Conservation (phyloP, 2,113 vertebrate species). For the Rafetus swinhoei region DNA sequence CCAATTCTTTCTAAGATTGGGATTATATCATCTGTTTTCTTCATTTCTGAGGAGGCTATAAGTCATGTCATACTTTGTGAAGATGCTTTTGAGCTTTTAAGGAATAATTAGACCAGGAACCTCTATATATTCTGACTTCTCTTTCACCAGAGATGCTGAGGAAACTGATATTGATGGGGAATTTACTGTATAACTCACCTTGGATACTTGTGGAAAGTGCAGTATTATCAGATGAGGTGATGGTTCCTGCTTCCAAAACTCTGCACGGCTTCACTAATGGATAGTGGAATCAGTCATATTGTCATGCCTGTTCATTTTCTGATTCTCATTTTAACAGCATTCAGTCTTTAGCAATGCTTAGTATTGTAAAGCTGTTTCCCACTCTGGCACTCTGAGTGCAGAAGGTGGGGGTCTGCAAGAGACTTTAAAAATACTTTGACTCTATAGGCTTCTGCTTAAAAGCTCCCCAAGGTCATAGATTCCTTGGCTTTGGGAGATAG, state of each 20-base stretch:
- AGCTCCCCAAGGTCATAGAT: too few relatives aligned
- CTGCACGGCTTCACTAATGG: not conserved
- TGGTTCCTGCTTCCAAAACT: not conserved
- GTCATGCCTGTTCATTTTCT: not conserved
- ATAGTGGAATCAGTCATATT: not conserved
- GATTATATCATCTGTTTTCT: not conserved
- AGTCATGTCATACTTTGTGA: not conserved
- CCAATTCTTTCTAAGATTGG: not conserved
- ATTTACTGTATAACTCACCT: not conserved
- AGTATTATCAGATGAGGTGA: not conserved
- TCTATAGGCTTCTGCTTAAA: too few relatives aligned
- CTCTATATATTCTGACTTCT: slow-evolving; percentile 8
- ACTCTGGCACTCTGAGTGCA: too few relatives aligned
- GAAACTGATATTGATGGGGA: not conserved
- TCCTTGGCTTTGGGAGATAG: too few relatives aligned
- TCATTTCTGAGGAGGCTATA: not conserved
- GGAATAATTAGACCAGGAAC: slow-evolving; percentile 8
- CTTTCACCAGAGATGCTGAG: not conserved
- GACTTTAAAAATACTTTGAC: too few relatives aligned
- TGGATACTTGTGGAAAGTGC: not conserved
- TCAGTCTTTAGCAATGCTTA: not conserved
- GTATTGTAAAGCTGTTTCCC: too few relatives aligned
- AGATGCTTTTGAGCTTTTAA: slow-evolving; percentile 21
- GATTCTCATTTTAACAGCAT: not conserved
- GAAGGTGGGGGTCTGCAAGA: too few relatives aligned